A percentile compares a stretch with the other conserved stretches of the same genome.
Evolutionary conservation across 2,113 vertebrate genomes (phyloP).

Genomic region (Dasyurus viverrinus): DNA sequence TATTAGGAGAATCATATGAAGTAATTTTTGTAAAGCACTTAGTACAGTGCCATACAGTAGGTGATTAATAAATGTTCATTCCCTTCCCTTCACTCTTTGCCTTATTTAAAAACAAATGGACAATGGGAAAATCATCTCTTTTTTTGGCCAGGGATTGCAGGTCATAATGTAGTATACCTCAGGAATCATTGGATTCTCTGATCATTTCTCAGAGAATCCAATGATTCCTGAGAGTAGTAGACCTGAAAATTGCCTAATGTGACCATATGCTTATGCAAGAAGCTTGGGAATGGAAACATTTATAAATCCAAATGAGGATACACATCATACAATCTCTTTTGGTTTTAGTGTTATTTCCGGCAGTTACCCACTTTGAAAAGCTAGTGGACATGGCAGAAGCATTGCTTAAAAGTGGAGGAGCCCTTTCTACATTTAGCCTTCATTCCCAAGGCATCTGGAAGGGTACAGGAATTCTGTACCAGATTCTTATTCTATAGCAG

Average conservation of each 20-base stretch:
- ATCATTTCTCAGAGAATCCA: no score
- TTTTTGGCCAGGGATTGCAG: not conserved
- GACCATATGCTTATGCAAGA: not conserved
- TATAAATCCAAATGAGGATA: conserved; percentile 24
- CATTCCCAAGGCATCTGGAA: conserved; percentile 80
- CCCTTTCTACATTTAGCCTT: conserved; percentile 53
- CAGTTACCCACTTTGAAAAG: conserved; percentile 84
- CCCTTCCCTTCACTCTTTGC: not conserved
- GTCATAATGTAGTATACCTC: not conserved
- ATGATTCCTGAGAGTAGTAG: no score
- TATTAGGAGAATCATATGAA: no score
- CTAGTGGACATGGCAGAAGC: conserved; percentile 83
- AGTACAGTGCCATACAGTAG: not conserved
- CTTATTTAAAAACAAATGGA: not conserved
- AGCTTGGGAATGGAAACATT: conserved; percentile 39
- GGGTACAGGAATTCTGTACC: conserved; percentile 76
- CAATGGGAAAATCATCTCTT: not conserved
- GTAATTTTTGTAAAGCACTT: no score
- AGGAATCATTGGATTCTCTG: no score
- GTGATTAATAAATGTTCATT: not conserved
- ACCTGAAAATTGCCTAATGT: conserved; percentile 30
- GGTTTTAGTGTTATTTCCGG: conserved; percentile 83
- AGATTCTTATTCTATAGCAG: conserved; percentile 76
- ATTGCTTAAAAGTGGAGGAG: conserved; percentile 81
- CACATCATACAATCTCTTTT: conserved; percentile 23